phyloP scores from a whole-genome alignment of 2,113 vertebrate genomes.

The Indri indri region DNA sequence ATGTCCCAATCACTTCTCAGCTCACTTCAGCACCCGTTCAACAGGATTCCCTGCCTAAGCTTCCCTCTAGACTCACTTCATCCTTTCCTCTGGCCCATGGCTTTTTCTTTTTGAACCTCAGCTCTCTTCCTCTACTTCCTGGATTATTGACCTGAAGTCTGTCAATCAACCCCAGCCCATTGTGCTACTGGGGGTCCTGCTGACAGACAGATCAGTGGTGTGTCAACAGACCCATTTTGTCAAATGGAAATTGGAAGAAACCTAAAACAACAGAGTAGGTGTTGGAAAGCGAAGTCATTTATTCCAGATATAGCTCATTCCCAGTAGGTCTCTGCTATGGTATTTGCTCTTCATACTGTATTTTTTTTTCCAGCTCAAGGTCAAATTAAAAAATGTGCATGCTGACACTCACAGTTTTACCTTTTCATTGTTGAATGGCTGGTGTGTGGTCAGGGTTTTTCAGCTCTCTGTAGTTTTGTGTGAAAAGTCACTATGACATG shows the following conservation, averaged over 20 bases:
- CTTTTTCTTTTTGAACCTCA: neutral
- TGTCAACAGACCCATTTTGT: constrained; percentile 15
- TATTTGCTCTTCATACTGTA: neutral
- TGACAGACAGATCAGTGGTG: neutral
- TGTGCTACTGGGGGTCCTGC: neutral
- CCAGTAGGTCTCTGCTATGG: neutral
- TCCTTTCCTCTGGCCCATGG: neutral
- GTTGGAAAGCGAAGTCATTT: constrained; percentile 35
- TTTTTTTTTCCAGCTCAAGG: neutral
- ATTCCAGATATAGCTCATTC: constrained; percentile 1
- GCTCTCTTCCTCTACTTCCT: neutral
- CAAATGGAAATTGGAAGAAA: constrained; percentile 60
- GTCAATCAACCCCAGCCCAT: neutral
- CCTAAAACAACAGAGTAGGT: constrained; percentile 42
- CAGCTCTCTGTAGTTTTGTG: constrained; percentile 69
- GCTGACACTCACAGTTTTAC: neutral
- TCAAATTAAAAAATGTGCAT: constrained; percentile 10
- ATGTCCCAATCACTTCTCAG: neutral
- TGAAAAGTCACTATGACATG: constrained; percentile 66
- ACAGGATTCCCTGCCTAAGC: neutral
- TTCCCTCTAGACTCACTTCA: neutral
- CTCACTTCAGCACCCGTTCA: neutral
- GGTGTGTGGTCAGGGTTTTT: constrained; percentile 64
- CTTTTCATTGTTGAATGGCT: constrained; percentile 70
- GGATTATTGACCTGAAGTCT: neutral